Base-by-base conservation (phyloP, 1,140 invertebrate species). In the Micrasema minimum region DNA sequence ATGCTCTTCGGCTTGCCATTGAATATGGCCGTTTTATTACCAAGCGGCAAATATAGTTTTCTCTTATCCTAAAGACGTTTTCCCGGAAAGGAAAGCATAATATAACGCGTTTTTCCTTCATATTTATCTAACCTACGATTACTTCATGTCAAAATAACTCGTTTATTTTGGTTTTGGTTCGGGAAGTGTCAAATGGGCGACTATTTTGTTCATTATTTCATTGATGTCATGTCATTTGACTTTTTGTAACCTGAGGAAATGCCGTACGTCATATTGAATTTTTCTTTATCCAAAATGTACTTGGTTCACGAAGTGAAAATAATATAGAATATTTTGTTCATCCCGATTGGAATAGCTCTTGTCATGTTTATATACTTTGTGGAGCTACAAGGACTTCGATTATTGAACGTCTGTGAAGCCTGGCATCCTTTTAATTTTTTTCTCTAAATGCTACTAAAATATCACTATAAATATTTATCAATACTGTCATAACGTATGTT, bases 1-100 rank as follows among this genome's bases (percentile, higher is more conserved):
- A 62, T 64, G 59, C 50, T 45, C 41, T n/a, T 53, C 37, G 35
- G 45, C 67, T 69, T 51, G 38, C 57, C 31, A 23, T 53, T 69
- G 18, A 69, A 69, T 69, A 69, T 69, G 67, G 67, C 67, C 67
- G 67, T 23, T 53, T 59, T 64, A 66, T 16, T 64, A 64, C 23
- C 23, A n/a, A 64, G 59, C 59, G 59, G 38, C 59, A 64, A 64
- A 64, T 64, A 64, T 46, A 64, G 20, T 64, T 64, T 64, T 64
- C 12, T 6, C 16, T 7, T 26, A 16, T 45, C 26, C n/a, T 64
- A 22, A 64, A 45, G 59, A 26, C 59, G 23, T 48, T 46, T 46
- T 35, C 23, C 20, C 22, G 23, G 18, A 45, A 12, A 45, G 11
- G n/a, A 38, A 64, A n/a, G 41, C 35, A 12, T 64, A 9, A 12